A percentile compares a stretch with the other conserved stretches of the same genome.
phyloP scores from a whole-genome alignment of 2,797 vertebrate species.

The Liparis tanakae region DNA sequence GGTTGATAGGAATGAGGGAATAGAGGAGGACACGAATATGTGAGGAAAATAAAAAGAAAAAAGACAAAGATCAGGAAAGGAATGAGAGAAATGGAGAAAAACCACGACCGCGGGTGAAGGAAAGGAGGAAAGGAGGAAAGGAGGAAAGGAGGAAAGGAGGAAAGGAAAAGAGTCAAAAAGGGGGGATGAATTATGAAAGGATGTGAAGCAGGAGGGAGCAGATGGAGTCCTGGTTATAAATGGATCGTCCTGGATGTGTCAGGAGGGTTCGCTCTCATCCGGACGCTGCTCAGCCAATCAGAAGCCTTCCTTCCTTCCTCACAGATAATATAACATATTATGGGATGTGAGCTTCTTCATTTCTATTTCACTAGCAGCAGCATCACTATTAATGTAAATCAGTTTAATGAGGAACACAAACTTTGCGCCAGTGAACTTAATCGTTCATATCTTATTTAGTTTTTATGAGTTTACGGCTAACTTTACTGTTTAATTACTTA shows the following conservation, averaged over 20 bases:
- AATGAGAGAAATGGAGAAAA: neutral
- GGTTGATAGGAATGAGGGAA: neutral
- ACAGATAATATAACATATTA: no score
- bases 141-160: neutral
- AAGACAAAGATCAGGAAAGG: neutral
- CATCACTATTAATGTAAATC: no score
- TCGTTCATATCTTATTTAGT: no score
- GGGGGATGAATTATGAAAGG: constrained; percentile 13
- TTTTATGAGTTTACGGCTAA: no score
- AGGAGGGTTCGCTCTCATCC: constrained; percentile 60
- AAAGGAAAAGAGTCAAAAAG: neutral
- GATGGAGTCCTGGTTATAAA: constrained; percentile 64
- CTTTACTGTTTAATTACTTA: no score
- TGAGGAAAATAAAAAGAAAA: neutral
- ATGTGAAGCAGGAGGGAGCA: constrained; percentile 22
- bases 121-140: no score
- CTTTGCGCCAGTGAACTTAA: no score
- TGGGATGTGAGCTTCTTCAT: no score
- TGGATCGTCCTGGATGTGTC: constrained; percentile 74
- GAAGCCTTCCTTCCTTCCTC: constrained; percentile 39
- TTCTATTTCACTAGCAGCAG: no score
- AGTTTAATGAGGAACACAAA: no score
- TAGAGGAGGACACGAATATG: no score
- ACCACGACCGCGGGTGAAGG: constrained; percentile 5
- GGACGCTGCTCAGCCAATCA: constrained; percentile 71